phyloP scores from a whole-genome alignment of 2,113 vertebrate species.

The Sigmodon hispidus region DNA sequence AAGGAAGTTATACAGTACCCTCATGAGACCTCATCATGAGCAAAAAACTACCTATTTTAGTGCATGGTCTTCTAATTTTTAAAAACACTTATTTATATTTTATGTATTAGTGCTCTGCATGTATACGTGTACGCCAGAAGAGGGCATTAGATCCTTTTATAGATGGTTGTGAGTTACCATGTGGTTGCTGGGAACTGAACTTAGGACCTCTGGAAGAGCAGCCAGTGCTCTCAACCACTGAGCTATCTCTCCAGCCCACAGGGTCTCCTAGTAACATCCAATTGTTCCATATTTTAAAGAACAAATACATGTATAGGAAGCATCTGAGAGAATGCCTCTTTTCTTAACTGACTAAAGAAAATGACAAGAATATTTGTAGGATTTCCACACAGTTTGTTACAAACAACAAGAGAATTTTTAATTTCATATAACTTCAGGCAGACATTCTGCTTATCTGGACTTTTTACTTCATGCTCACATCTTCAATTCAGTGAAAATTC shows the following conservation, averaged over 20 bases:
- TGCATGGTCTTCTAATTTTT: neutral
- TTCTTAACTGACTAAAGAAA: constrained; percentile 59
- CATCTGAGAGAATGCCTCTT: constrained; percentile 22
- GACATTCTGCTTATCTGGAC: constrained; percentile 53
- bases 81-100: neutral
- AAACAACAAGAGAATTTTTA: constrained; percentile 62
- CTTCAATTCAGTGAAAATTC: constrained; percentile 71
- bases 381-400: constrained; percentile 51
- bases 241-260: neutral
- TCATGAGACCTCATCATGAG: constrained; percentile 30
- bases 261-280: constrained; percentile 47
- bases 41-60: constrained; percentile 33
- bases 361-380: constrained; percentile 29
- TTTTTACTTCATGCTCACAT: constrained; percentile 65
- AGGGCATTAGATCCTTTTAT: neutral
- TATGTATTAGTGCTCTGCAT: neutral
- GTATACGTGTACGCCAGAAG: neutral
- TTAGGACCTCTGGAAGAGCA: neutral
- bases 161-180: neutral
- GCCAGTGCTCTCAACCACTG: neutral
- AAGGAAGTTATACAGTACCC: constrained; percentile 28
- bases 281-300: constrained; percentile 57
- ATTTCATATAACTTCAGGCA: constrained; percentile 69
- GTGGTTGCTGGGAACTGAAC: neutral
- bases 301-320: constrained; percentile 51